Evolutionary conservation across 1,140 invertebrate species (phyloP).

Genomic region (Macrobrachium rosenbergii): DNA sequence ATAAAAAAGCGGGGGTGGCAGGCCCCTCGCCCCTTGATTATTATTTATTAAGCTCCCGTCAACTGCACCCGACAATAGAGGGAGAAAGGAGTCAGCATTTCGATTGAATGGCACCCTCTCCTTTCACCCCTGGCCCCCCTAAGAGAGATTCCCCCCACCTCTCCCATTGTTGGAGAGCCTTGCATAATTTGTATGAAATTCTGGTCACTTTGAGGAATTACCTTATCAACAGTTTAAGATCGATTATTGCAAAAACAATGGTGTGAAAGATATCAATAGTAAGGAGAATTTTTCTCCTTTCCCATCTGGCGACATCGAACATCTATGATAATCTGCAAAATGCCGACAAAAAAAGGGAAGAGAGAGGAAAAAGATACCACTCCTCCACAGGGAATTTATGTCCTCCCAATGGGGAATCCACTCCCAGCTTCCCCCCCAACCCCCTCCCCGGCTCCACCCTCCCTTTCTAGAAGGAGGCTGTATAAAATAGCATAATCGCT

Average conservation of each 20-base stretch:
- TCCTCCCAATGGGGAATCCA: not conserved
- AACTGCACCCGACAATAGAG: slow-evolving; percentile 30
- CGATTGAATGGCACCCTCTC: not conserved
- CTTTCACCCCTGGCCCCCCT: no score
- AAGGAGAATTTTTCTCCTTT: no score
- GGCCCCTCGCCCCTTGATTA: slow-evolving; percentile 36
- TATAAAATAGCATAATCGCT: slow-evolving; percentile 37
- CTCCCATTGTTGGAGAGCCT: no score
- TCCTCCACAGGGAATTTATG: not conserved
- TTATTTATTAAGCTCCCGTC: slow-evolving; percentile 48
- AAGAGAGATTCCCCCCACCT: no score
- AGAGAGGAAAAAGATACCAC: not conserved
- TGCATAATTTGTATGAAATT: no score
- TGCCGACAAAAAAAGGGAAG: not conserved
- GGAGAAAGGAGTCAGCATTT: not conserved
- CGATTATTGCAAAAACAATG: no score
- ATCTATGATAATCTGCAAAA: no score
- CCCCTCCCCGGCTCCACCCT: not conserved
- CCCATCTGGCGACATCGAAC: no score
- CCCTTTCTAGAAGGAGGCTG: not conserved
- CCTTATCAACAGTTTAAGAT: no score
- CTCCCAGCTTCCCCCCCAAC: not conserved
- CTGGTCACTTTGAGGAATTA: no score
- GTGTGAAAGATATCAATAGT: no score
- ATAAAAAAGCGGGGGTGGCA: slow-evolving; percentile 40